Base-by-base conservation (phyloP, 2,113 vertebrate species). In the Pandion haliaetus region DNA sequence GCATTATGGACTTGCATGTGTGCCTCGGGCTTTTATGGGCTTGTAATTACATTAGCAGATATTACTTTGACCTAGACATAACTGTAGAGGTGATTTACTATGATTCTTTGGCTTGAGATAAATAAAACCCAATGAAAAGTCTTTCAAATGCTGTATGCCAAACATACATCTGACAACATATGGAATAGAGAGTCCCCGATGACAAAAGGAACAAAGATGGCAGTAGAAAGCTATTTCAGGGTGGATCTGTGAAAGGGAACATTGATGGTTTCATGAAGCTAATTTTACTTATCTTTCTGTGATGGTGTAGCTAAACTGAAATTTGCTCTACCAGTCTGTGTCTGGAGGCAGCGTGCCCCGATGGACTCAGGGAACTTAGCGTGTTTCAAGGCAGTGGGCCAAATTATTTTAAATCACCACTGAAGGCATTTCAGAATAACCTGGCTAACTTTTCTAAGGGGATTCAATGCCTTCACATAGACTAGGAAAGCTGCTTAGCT, bases 401-500 rank as follows among this genome's bases (percentile, higher is more conserved):
- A 93, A 87, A 81, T 59, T 40, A 85, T 67, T 38, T 59, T 14
- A 20, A 45, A 29, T 74, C n/a, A 20, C 17, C n/a, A 32, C 13
- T 54, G 45, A 77, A 73, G 23, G 31, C 16, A 5, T 44, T 95
- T 92, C 85, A 57, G 67, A 95, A 80, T 36, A 90, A 83, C 32
- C 45, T 81, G 72, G 25, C 10, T 74, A 81, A 82, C 32, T 92
- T 71, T 42, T 74, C 36, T 63, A 42, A 38, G 42, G 67, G 32
- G 17, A 44, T 83, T 93, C 84, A 91, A 70, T 93, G 58, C 73
- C 24, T 81, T 73, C 73, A 32, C 31, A 29, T 17, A 77, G n/a
- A 32, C n/a, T 58, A n/a, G 81, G 44, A 95, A 95, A 96, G 77
- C 91, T 91, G 80, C 83, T 93, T 96, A 94, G 24, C 49, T 71